Evolutionary conservation across 2,113 vertebrate genomes (phyloP), one percentile per base, ranked within the genome.

Genomic region (Gavialis gangeticus): DNA sequence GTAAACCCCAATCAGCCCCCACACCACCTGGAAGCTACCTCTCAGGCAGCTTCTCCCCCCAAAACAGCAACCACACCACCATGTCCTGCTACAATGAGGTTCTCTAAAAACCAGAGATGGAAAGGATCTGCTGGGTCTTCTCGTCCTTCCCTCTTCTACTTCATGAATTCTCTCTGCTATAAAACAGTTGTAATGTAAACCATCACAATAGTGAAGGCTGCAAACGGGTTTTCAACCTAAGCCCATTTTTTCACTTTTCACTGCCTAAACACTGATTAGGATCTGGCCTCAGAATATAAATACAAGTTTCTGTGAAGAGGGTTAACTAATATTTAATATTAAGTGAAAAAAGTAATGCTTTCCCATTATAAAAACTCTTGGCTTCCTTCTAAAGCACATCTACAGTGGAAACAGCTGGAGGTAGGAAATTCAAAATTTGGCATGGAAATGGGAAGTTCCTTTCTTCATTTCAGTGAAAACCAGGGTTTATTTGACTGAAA

Each of bases 361-460:
- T 92, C 84, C 73, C 75, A 59, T 95, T 88, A 91, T 83, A n/a
- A 87, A 83, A 89, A 79, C 11, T 16, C 85, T 93, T 93, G 91
- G 95, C 92, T 75, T 93, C 80, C 93, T 96, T 96, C 92, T 88
- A 95, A 96, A 96, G 46, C 94, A 95, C 86, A 95, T 86, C 94
- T 94, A 95, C 62, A 93, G 87, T 96, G 95, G 96, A 97, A 96
- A 95, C 95, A 96, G 96, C 95, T 95, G 95, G 95, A 94, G 80
- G 93, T 96, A 95, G 93, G 95, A 92, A 96, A 96, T 80, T 94
- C 90, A 96, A 95, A 93, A 97, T 96, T 94, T 96, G 94, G 95
- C 96, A 96, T 94, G 93, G 90, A 57, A 82, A 79, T 91, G 92
- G 94, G 96, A 97, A 97, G 93, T 96, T 96, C 94, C 94, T 96